Conservation (phyloP, 2,888 invertebrate species). For the Eupithecia abbreviata region DNA sequence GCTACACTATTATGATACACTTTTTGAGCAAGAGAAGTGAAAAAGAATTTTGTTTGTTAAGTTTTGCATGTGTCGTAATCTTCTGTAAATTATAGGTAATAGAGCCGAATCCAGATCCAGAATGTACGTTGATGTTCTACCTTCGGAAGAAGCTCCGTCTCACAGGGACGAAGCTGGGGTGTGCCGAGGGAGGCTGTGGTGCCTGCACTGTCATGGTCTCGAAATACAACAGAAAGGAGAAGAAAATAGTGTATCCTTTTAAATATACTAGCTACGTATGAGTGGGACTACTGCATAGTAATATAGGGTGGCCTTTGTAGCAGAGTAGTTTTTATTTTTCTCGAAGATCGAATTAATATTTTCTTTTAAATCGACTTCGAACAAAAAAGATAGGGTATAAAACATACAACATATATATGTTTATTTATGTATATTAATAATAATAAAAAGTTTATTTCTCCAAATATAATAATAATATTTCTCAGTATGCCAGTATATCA, state of each 20-base stretch:
- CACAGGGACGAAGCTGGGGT: conserved; percentile 95
- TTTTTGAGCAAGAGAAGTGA: no score
- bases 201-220: conserved; percentile 98
- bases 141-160: conserved; percentile 91
- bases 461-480: no score
- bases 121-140: conserved; percentile 93
- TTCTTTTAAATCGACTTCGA: no score
- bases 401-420: no score
- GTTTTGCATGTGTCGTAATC: neutral
- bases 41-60: no score
- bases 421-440: no score
- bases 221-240: conserved; percentile 86
- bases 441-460: no score
- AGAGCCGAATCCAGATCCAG: conserved; percentile 91
- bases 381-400: no score
- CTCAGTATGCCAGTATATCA: no score
- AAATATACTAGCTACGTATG: neutral
- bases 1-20: no score
- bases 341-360: neutral
- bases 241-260: conserved; percentile 78
- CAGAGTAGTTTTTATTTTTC: neutral
- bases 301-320: neutral
- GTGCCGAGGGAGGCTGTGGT: conserved; percentile 98
- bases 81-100: conserved; percentile 84
- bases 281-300: neutral